Evolutionary conservation across 2,888 invertebrate species (phyloP).

Genomic region (Stegophylla sp.): DNA sequence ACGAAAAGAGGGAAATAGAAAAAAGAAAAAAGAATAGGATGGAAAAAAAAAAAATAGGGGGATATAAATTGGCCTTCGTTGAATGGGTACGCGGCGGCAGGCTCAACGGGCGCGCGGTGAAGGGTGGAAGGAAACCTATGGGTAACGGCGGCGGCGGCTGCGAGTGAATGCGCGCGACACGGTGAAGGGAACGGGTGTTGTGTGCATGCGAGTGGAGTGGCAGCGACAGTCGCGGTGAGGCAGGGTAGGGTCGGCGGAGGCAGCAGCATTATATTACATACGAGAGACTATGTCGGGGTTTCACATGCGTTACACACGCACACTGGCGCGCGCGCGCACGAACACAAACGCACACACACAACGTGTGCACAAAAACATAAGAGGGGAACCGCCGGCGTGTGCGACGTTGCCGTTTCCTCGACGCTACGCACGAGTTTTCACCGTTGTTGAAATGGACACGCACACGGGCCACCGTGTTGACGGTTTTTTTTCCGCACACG

Average conservation of each 20-base stretch:
- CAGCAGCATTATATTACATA: constrained; percentile 44
- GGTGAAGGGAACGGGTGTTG: constrained; percentile 12
- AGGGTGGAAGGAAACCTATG: constrained; percentile 47
- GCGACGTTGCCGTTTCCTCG: constrained; percentile 60
- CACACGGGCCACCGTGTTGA: neutral
- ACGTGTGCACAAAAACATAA: constrained; percentile 14
- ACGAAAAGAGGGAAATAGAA: neutral
- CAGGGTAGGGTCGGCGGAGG: constrained; percentile 11
- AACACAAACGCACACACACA: neutral
- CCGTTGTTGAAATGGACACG: constrained; percentile 36
- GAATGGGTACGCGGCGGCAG: constrained; percentile 33
- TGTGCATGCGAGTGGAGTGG: constrained; percentile 1
- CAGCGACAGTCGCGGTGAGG: too few species aligned
- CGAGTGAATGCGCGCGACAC: constrained; percentile 16
- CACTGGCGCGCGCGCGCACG: neutral
- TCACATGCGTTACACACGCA: constrained; percentile 44
- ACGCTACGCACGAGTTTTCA: constrained; percentile 51
- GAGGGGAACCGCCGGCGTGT: constrained; percentile 54
- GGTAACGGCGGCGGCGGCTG: constrained; percentile 29
- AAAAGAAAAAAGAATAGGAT: constrained; percentile 33
- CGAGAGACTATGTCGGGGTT: constrained; percentile 53
- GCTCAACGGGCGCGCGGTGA: neutral
- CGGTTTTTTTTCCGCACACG: constrained; percentile 6
- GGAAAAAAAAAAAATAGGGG: constrained; percentile 47
- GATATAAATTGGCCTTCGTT: constrained; percentile 50